Evolutionary conservation across 1,140 invertebrate species (phyloP).

Genomic region (Plodia interpunctella): DNA sequence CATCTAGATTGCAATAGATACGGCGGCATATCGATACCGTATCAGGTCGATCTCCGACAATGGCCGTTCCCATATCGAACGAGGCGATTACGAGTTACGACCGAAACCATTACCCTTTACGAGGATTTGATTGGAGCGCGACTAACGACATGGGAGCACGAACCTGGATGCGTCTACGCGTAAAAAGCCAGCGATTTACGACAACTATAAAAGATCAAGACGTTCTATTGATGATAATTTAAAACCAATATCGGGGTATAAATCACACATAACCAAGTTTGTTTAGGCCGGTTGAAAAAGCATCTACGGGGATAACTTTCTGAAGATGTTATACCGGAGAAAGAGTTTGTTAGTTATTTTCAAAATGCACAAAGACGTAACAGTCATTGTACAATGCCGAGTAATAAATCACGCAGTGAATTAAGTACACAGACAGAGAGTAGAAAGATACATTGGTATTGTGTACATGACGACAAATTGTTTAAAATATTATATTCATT

Average conservation of each 20-base stretch:
- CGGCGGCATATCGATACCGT: conserved; percentile 17
- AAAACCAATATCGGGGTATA: conserved; percentile 43
- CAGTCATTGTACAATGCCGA: background rate
- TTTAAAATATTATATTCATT: conserved; percentile 1
- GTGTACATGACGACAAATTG: background rate
- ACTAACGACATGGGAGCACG: conserved; percentile 63
- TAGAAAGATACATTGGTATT: background rate
- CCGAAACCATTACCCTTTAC: conserved; percentile 59
- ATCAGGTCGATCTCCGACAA: conserved; percentile 40
- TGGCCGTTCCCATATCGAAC: conserved; percentile 67
- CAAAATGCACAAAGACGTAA: background rate
- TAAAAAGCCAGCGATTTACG: conserved; percentile 55
- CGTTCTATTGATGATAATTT: conserved; percentile 45
- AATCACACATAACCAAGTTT: conserved; percentile 40
- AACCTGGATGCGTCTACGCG: conserved; percentile 31
- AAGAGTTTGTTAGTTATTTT: no score
- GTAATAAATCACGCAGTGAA: background rate
- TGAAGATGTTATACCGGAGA: no score
- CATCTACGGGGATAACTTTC: background rate
- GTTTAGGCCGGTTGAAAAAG: conserved; percentile 31
- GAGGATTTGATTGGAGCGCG: conserved; percentile 58
- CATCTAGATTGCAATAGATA: background rate
- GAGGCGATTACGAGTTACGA: conserved; percentile 45
- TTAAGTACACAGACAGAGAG: background rate
- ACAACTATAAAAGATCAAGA: conserved; percentile 41